Conservation (phyloP, 2,888 invertebrate species). For the Tricholauxania praeusta region DNA sequence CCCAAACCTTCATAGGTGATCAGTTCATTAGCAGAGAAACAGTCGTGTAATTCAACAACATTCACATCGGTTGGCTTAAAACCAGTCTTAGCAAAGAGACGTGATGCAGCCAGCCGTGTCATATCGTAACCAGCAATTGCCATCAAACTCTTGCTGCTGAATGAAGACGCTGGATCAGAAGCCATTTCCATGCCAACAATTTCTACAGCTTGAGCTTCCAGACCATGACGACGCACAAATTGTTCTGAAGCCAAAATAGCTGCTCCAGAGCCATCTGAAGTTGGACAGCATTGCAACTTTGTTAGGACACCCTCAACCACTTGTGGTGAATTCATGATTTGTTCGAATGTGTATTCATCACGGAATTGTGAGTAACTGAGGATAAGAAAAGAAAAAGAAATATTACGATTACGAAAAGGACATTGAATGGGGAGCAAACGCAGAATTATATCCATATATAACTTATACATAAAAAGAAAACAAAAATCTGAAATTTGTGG, state of each 20-base stretch:
- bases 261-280: conserved; percentile 97
- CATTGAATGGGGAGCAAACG: no score
- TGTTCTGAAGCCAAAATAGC: conserved; percentile 91
- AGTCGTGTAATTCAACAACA: conserved; percentile 97
- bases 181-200: conserved; percentile 97
- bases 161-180: conserved; percentile 89
- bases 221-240: conserved; percentile 85
- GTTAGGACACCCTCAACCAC: conserved; percentile 94
- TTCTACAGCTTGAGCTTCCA: conserved; percentile 91
- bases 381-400: neutral
- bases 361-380: conserved; percentile 90
- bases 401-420: no score
- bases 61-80: conserved; percentile 85
- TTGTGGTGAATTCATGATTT: conserved; percentile 88
- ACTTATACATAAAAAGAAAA: no score
- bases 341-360: conserved; percentile 89
- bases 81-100: conserved; percentile 80
- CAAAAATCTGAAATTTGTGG: no score
- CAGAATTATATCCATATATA: no score
- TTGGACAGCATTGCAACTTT: conserved; percentile 97
- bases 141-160: conserved; percentile 70
- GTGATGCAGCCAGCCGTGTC: conserved; percentile 85
- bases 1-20: conserved; percentile 98
- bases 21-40: conserved; percentile 97
- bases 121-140: conserved; percentile 88